These are phyloP conservation scores for Tapirus terrestris DNA, from an alignment of 2,113 vertebrate genomes.

Conservation along the genomic window DNA sequence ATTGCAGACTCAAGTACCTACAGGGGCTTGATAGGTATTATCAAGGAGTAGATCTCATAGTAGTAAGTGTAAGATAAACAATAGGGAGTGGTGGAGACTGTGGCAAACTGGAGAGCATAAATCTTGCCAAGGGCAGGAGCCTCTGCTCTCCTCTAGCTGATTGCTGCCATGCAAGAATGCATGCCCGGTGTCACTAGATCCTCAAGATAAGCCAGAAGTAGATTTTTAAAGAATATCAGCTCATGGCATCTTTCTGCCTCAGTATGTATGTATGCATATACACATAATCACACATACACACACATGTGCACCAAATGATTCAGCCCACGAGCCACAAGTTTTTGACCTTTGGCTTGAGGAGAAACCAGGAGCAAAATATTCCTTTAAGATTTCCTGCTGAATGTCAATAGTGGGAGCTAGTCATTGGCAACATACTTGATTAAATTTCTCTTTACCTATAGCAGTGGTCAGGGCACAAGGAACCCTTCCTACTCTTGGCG, in stretches of 20 bases:
- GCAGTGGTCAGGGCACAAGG: neutral
- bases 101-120: neutral
- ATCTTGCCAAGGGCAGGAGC: neutral
- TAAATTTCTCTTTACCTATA: neutral
- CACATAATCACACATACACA: no score
- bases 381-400: neutral
- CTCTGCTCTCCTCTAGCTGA: neutral
- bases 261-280: neutral
- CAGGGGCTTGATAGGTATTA: neutral
- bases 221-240: neutral
- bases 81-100: neutral
- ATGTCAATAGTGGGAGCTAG: neutral
- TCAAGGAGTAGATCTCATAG: neutral
- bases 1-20: neutral
- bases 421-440: neutral
- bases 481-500: neutral
- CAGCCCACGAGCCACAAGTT: neutral
- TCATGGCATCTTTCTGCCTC: neutral
- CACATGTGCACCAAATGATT: neutral
- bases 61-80: neutral
- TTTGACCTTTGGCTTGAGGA: conserved; percentile 25
- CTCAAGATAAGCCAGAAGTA: neutral
- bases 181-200: neutral
- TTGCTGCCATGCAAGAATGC: neutral
- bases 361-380: neutral